Evolutionary conservation across 2,797 vertebrate genomes (phyloP), one percentile per base, ranked within the genome.

Genomic region (Ambastaia sidthimunki): DNA sequence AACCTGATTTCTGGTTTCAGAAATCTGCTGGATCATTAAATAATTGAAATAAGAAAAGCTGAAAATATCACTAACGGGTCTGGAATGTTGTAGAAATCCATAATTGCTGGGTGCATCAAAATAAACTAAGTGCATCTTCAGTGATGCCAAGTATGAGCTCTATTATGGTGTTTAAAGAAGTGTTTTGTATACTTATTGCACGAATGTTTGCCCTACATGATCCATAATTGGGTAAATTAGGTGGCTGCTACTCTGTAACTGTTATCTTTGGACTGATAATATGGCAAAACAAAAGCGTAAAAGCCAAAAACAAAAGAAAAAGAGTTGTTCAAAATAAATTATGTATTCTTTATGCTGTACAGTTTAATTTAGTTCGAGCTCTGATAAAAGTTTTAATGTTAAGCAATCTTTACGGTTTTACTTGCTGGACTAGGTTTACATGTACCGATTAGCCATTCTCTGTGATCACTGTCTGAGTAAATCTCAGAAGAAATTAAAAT

Each of bases 51-150:
- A 41, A 37, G 34, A 37, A 37, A 37, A 44, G 41, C 9, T 10
- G 41, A 11, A 70, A 70, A 57, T 55, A 70, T 52, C 34, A 67
- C 31, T n/a, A 41, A 44, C 9, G 9, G 74, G 47, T 57, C 23
- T 72, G 90, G 89, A 91, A 93, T 89, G 90, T 90, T 78, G 18
- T 34, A 82, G 62, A 78, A 34, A 47, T 72, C 65, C 34, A 9
- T 15, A 37, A 19, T 68, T 60, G 23, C 57, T 4, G 12, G 4
- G 19, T 55, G 19, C 19, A 28, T 60, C 25, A 7, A 18, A 44
- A 47, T 9, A n/a, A 19, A 50, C 19, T 16, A 25, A 4, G 21
- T 15, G 52, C 4, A 65, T 65, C 3, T 48, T 13, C 18, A 50
- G 31, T 37, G 16, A 63, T 65, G 48, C 28, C 9, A 6, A 12